Base-by-base conservation (phyloP, 2,113 vertebrate species). In the Mola mola region DNA sequence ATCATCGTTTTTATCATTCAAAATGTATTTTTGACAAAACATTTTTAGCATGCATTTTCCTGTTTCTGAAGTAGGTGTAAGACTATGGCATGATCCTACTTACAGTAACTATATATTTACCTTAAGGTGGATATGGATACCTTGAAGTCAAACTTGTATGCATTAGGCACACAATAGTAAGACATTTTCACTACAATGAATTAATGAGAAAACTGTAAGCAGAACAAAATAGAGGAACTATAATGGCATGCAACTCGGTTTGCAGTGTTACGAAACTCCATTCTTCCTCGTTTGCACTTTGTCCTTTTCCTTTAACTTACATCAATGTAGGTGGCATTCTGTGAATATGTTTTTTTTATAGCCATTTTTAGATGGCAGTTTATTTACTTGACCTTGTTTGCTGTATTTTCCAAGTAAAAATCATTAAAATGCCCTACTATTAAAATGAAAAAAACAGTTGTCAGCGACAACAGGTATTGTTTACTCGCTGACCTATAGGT, bases 191-290 rank as follows among this genome's bases (percentile, higher is more conserved):
- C 86, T 88, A 87, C 78, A 82, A 88, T 87, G 82, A 80, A 86
- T 89, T 88, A 86, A 85, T 79, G 78, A 81, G 59, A 86, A 78
- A 79, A 83, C 52, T 2, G 70, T 87, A 89, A 87, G 85, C 81
- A 87, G 87, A 87, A 89, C 85, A 85, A 88, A 89, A 88, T 86
- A 82, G 89, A 87, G 88, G 88, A 91, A 90, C 81, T 71, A 61
- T 34, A 34, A 74, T 85, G 82, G 64, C 81, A 82, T 86, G 89
- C 89, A 86, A 83, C 82, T 87, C 83, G 66, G 78, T 79, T 84
- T 82, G 85, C 83, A 71, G 68, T 88, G 81, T 91, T 90, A 75
- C 74, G 83, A 91, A 90, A 89, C 78, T 64, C 65, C 78, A 83
- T 79, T 88, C 86, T 90, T 90, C 86, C 88, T 81, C 34, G 83